phyloP scores from a whole-genome alignment of 2,888 invertebrate species.

The Trachelus troglodyta region DNA sequence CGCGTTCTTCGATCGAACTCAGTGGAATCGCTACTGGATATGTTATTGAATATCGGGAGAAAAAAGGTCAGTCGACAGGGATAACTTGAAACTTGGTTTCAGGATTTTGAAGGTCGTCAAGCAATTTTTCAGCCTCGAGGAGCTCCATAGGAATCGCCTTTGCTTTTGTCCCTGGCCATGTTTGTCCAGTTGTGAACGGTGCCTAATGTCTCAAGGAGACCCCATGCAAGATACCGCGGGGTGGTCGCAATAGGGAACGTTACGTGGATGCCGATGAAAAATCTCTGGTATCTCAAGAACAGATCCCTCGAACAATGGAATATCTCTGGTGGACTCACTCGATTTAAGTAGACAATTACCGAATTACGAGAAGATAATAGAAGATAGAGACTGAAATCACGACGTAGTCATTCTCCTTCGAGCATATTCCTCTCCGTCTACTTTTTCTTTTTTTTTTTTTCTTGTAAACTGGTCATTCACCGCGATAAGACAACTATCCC shows the following conservation, averaged over 20 bases:
- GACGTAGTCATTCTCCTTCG: not conserved
- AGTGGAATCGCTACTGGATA: too few species aligned
- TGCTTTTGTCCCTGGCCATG: not conserved
- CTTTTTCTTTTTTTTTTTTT: not conserved
- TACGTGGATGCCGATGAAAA: conserved; percentile 51
- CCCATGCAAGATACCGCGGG: conserved; percentile 50
- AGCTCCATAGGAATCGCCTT: too few species aligned
- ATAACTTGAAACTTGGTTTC: too few species aligned
- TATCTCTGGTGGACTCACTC: conserved; percentile 42
- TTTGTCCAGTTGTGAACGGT: conserved; percentile 37
- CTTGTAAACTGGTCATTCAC: too few species aligned
- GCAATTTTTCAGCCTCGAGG: too few species aligned
- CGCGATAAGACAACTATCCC: too few species aligned
- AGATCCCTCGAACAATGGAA: conserved; percentile 57
- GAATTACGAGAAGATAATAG: conserved; percentile 1
- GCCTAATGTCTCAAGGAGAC: conserved; percentile 43
- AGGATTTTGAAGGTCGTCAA: too few species aligned
- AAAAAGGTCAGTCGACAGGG: too few species aligned
- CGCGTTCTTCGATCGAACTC: not conserved
- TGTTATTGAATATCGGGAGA: too few species aligned
- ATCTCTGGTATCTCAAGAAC: conserved; percentile 49
- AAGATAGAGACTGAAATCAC: not conserved
- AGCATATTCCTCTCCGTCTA: not conserved
- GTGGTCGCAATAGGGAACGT: conserved; percentile 54
- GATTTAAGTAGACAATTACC: conserved; percentile 42